phyloP scores from a whole-genome alignment of 2,797 vertebrate species.

The Sebastes paucispinis region DNA sequence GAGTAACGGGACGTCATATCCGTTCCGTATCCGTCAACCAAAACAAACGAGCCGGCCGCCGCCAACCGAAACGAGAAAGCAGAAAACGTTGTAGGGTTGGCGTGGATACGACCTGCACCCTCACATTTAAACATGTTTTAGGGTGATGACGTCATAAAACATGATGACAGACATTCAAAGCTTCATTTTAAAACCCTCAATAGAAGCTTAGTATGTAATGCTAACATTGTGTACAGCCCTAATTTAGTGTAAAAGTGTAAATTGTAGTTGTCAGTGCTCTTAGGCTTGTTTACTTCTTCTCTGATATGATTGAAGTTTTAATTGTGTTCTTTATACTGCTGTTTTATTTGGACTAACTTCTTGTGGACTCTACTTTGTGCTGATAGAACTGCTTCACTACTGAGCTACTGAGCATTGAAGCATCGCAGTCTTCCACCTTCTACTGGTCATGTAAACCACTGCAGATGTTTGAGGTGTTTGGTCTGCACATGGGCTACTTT shows the following conservation, averaged over 20 bases:
- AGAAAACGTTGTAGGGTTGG: no score
- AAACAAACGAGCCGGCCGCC: no score
- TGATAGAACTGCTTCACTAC: neutral
- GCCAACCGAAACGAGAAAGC: no score
- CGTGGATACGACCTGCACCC: no score
- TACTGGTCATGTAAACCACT: neutral
- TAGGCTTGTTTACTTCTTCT: neutral
- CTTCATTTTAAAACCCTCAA: neutral
- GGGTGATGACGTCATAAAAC: neutral
- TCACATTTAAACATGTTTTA: no score
- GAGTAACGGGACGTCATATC: no score
- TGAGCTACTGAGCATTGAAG: neutral
- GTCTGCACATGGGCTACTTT: neutral
- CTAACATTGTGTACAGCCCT: neutral
- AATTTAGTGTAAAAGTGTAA: neutral
- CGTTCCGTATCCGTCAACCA: no score
- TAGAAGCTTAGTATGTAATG: neutral
- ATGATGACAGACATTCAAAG: neutral
- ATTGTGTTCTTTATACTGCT: neutral
- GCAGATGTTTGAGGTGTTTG: neutral
- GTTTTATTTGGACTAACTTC: no score
- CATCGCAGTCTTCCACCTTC: neutral
- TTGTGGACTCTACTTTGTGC: neutral
- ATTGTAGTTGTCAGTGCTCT: neutral
- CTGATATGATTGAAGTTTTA: neutral